Percentiles rank a stretch among this genome's conserved stretches.
Evolutionary conservation across 2,797 vertebrate species (phyloP).

Genomic region (Pseudomugil tenellus): DNA sequence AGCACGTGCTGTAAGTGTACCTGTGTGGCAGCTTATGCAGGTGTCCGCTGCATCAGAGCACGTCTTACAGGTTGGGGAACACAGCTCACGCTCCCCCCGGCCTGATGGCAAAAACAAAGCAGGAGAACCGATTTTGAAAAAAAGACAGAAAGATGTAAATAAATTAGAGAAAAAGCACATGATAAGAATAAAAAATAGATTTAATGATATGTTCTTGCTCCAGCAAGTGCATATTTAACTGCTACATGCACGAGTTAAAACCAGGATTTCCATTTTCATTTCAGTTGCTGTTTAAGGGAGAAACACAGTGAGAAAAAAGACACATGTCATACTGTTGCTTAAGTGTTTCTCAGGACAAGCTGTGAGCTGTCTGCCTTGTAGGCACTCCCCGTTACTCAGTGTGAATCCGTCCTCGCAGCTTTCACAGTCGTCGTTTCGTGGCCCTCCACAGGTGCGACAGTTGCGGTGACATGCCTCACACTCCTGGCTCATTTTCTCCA

Average conservation of each 20-base stretch:
- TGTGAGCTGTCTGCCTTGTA: background rate
- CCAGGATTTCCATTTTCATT: background rate
- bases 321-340: conserved; percentile 61
- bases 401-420: conserved; percentile 74
- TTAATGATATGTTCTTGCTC: background rate
- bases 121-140: background rate
- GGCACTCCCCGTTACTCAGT: conserved; percentile 77
- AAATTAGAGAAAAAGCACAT: background rate
- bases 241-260: background rate
- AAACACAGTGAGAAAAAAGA: no score
- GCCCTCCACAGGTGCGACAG: conserved; percentile 86
- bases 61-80: conserved; percentile 83
- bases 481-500: conserved; percentile 75
- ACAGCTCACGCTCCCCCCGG: conserved; percentile 66
- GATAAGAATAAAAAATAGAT: background rate
- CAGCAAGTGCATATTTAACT: background rate
- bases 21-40: conserved; percentile 85
- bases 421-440: conserved; percentile 81
- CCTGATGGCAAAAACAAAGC: conserved; percentile 63
- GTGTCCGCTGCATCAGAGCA: conserved; percentile 76
- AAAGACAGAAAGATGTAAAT: background rate
- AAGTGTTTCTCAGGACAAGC: conserved; percentile 60
- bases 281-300: no score
- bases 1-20: conserved; percentile 34
- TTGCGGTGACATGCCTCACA: conserved; percentile 86